phyloP scores from a whole-genome alignment of 2,797 vertebrate genomes.

The Apodemus agrarius region DNA sequence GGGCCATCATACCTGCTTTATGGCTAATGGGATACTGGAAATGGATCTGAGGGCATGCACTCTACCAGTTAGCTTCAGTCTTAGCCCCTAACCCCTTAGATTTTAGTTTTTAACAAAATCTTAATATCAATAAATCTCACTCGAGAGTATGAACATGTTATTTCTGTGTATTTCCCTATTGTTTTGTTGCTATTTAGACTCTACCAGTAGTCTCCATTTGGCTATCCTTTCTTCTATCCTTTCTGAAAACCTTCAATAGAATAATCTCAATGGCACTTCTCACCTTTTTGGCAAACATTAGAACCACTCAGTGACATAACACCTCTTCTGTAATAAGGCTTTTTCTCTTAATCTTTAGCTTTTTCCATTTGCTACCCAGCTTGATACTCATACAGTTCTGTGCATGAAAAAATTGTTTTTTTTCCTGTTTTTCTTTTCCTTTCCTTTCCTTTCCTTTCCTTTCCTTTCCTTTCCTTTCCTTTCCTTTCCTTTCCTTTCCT shows the following conservation, averaged over 20 bases:
- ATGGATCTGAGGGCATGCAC: background rate
- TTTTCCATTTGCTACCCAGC: background rate
- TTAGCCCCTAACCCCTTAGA: background rate
- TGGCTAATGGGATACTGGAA: background rate
- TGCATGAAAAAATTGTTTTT: background rate
- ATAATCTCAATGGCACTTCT: background rate
- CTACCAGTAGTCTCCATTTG: background rate
- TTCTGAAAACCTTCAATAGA: background rate
- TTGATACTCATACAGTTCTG: background rate
- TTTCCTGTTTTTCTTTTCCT: too few relatives aligned
- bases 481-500: too few relatives aligned
- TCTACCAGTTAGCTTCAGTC: background rate
- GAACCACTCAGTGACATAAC: accelerated
- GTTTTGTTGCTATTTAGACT: background rate
- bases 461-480: too few relatives aligned
- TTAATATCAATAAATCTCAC: background rate
- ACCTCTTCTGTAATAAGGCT: background rate
- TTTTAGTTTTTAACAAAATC: background rate
- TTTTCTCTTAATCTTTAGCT: background rate
- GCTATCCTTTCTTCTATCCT: background rate
- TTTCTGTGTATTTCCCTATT: background rate
- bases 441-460: too few relatives aligned
- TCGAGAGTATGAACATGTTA: background rate
- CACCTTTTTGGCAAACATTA: background rate
- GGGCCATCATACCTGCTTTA: background rate